Evolutionary conservation across 1,140 invertebrate genomes (phyloP), one percentile per base, ranked within the genome.

Genomic region (Nasonia vitripennis): DNA sequence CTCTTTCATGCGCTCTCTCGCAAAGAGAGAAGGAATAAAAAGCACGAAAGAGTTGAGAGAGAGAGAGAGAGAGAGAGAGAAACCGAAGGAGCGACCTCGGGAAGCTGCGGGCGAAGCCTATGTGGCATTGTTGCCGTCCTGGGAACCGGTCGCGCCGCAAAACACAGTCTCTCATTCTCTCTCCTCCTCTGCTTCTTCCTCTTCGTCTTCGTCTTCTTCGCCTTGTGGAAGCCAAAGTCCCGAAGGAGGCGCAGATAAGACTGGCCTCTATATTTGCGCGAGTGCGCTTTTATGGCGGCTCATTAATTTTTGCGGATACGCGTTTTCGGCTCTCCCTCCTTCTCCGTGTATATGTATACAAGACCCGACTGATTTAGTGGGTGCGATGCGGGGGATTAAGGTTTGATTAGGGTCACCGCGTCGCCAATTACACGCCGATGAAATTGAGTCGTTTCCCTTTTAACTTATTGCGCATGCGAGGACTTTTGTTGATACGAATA

Each of bases 71-170:
- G 78, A 83, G 78, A 87, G 83, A 80, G 41, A 87, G 81, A 86
- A n/a, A 27, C 67, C 74, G 86, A 86, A 86, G 55, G 87, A 87
- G 83, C 67, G 81, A 86, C 62, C 78, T 80, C 86, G 84, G 84
- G 86, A 88, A 87, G 86, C 73, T 78, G 88, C 86, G 85, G 78
- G 87, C 87, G 86, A 51, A 87, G 88, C 86, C 81, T 62, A 62
- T 62, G 55, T 27, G 80, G 51, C 85, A 89, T 90, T 89, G 87
- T 87, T 87, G 87, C 84, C 77, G 81, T 87, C 89, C 87, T 88
- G 89, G 82, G 90, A 90, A 91, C 87, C 88, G 89, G 90, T 91
- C 89, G 71, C 70, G 86, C 74, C 75, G 87, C 83, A 17, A 83
- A 78, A 78, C 23, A 37, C 45, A 77, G 20, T 27, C 48, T 12